Evolutionary conservation across 1,140 invertebrate species (phyloP).

Genomic region (Sycobia sp.): DNA sequence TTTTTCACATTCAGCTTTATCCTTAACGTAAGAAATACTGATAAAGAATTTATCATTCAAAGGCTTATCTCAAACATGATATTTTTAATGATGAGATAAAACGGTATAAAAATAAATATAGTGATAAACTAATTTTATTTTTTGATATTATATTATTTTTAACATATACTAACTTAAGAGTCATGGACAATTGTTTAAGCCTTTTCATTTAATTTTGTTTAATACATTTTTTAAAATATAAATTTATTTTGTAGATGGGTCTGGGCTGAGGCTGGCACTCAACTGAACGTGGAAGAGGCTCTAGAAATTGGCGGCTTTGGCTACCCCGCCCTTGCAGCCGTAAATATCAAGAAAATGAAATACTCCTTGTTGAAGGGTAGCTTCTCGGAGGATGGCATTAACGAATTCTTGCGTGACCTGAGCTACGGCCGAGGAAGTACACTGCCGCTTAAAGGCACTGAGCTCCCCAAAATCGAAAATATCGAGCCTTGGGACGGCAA

Average conservation of each 20-base stretch:
- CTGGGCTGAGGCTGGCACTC: constrained; percentile 90
- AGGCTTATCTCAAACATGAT: too few species aligned
- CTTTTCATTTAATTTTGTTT: too few species aligned
- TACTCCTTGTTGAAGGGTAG: constrained; percentile 92
- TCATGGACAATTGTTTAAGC: too few species aligned
- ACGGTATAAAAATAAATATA: too few species aligned
- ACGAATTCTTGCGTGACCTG: constrained; percentile 92
- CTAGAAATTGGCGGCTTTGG: constrained; percentile 93
- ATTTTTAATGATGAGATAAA: too few species aligned
- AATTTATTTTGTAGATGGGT: constrained; percentile 74
- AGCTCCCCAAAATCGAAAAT: constrained; percentile 78
- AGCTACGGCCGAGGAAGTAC: constrained; percentile 94
- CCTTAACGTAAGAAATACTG: too few species aligned
- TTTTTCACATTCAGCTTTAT: too few species aligned
- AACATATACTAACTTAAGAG: too few species aligned
- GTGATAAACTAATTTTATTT: too few species aligned
- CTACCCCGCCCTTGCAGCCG: constrained; percentile 92
- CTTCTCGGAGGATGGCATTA: constrained; percentile 93
- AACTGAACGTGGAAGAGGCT: constrained; percentile 82
- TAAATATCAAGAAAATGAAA: constrained; percentile 97
- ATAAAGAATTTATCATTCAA: too few species aligned
- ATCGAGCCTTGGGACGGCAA: constrained; percentile 95
- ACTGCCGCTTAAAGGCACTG: constrained; percentile 82
- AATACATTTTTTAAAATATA: not conserved
- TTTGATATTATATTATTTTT: too few species aligned